Evolutionary conservation across 2,888 invertebrate genomes (phyloP).

Genomic region (Nysson spinosus): DNA sequence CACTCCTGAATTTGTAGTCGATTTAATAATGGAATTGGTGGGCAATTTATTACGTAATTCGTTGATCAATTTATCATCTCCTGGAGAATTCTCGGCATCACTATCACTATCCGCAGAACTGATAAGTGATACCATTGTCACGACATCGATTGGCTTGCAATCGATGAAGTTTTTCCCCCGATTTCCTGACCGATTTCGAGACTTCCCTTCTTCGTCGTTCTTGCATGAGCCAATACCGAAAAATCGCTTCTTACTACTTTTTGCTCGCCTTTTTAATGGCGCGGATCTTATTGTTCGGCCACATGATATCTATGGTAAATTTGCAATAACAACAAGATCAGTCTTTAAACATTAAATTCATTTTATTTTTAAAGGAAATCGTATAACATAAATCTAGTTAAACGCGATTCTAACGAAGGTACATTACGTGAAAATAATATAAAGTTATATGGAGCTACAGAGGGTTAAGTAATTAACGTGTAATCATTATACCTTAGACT

Average conservation of each 20-base stretch:
- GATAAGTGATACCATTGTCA: constrained; percentile 84
- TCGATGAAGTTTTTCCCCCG: constrained; percentile 48
- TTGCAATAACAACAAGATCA: background rate
- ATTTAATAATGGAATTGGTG: constrained; percentile 73
- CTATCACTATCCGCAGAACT: constrained; percentile 84
- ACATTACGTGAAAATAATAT: too few relatives aligned
- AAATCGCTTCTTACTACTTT: constrained; percentile 63
- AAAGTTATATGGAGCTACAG: too few relatives aligned
- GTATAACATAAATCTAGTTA: too few relatives aligned
- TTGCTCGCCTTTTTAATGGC: constrained; percentile 67
- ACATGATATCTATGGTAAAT: constrained; percentile 21
- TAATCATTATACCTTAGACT: constrained; percentile 21
- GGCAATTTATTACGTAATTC: constrained; percentile 72
- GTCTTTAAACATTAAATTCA: background rate
- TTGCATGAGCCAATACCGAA: constrained; percentile 33
- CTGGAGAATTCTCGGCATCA: constrained; percentile 66
- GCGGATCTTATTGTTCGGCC: constrained; percentile 68
- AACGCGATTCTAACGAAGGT: too few relatives aligned
- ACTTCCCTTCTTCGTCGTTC: constrained; percentile 52
- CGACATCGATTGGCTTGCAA: constrained; percentile 73
- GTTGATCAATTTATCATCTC: constrained; percentile 72
- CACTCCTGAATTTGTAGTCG: constrained; percentile 53
- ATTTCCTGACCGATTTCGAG: constrained; percentile 30
- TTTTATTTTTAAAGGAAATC: too few relatives aligned
- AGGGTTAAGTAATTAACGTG: too few relatives aligned